These are phyloP conservation scores for Brenthis ino DNA, from an alignment of 2,888 invertebrate genomes.

Conservation along the genomic window DNA sequence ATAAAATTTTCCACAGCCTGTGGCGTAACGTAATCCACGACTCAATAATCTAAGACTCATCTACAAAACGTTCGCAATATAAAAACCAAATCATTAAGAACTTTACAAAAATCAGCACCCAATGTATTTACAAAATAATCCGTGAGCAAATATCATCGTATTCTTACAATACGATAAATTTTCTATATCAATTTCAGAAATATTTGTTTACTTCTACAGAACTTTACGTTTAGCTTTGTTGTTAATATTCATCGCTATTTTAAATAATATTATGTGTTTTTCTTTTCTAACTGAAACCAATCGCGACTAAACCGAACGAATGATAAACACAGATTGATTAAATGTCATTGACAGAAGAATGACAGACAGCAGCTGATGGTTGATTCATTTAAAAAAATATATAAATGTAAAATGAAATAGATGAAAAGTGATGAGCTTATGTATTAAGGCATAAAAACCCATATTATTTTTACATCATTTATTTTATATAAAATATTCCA, in stretches of 20 bases:
- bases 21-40: slow-evolving; percentile 61
- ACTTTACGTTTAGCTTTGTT: slow-evolving; percentile 31
- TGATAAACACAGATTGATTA: slow-evolving; percentile 39
- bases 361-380: slow-evolving; percentile 33
- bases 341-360: slow-evolving; percentile 35
- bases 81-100: slow-evolving; percentile 22
- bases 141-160: slow-evolving; percentile 63
- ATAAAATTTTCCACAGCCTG: slow-evolving; percentile 39
- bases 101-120: slow-evolving; percentile 45
- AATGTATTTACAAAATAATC: slow-evolving; percentile 70
- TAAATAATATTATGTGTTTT: slow-evolving; percentile 25
- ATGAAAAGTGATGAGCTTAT: not conserved
- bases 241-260: slow-evolving; percentile 34
- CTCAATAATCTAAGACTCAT: slow-evolving; percentile 70
- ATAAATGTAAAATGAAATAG: not conserved
- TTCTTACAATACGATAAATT: slow-evolving; percentile 44
- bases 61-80: slow-evolving; percentile 55
- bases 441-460: no score
- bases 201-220: slow-evolving; percentile 30
- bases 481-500: not conserved
- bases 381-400: not conserved
- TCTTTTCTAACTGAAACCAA: slow-evolving; percentile 8
- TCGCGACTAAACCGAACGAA: slow-evolving; percentile 31
- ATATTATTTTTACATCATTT: no score
- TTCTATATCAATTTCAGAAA: slow-evolving; percentile 25